These are phyloP conservation scores for Fulica atra DNA, from an alignment of 2,113 vertebrate species.

Conservation along the genomic window DNA sequence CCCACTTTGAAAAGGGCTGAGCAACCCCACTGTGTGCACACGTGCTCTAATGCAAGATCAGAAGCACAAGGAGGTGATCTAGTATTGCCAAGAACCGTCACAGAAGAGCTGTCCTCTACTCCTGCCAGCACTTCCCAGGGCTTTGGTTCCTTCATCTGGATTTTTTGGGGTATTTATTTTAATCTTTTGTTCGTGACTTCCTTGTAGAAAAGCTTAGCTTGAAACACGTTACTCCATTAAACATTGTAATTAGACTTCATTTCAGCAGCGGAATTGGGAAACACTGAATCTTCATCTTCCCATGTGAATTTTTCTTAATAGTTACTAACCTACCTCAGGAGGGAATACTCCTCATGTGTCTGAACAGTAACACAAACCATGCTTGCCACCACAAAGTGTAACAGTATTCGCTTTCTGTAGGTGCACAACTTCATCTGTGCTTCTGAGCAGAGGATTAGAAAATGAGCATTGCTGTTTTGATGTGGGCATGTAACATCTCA, in stretches of 20 bases:
- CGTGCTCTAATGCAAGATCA: rapidly evolving
- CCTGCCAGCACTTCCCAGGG: not conserved
- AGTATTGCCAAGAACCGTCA: not conserved
- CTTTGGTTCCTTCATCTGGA: not conserved
- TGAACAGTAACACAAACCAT: not conserved
- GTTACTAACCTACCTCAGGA: not conserved
- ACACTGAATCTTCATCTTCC: not conserved
- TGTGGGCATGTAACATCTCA: not conserved
- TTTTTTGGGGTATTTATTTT: not conserved
- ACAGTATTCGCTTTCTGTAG: not conserved
- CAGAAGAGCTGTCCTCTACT: not conserved
- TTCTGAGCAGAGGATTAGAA: not conserved
- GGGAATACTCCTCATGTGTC: not conserved
- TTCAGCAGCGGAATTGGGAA: not conserved
- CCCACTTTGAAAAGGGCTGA: not conserved
- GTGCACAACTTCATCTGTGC: not conserved
- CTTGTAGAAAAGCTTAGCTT: not conserved
- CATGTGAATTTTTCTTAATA: not conserved
- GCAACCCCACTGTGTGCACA: not conserved
- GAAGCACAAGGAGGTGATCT: not conserved
- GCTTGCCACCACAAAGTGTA: not conserved
- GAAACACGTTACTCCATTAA: not conserved
- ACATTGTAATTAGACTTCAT: not conserved
- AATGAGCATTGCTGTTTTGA: not conserved
- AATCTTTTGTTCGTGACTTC: not conserved